Conservation (phyloP, 2,113 vertebrate species). For the Gila orcuttii region DNA sequence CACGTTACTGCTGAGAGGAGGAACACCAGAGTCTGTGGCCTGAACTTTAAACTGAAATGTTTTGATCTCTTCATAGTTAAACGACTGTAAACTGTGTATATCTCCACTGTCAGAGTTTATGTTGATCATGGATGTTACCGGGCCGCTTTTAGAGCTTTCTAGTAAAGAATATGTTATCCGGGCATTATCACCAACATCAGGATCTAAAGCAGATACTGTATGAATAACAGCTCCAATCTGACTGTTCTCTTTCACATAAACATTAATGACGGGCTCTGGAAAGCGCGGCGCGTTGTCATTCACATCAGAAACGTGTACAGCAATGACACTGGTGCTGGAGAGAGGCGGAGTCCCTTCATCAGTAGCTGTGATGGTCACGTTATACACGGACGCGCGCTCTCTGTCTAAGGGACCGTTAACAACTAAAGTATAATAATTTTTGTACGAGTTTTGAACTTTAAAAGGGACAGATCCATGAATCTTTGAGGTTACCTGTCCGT, state of each 20-base stretch:
- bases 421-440: slow-evolving; percentile 83
- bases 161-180: slow-evolving; percentile 64
- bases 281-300: slow-evolving; percentile 73
- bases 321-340: slow-evolving; percentile 61
- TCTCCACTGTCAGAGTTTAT: slow-evolving; percentile 58
- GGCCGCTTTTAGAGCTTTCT: slow-evolving; percentile 35
- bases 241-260: slow-evolving; percentile 72
- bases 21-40: slow-evolving; percentile 61
- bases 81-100: slow-evolving; percentile 54
- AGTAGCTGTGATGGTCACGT: slow-evolving; percentile 77
- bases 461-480: slow-evolving; percentile 77
- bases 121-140: slow-evolving; percentile 59
- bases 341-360: slow-evolving; percentile 78
- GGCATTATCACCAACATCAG: slow-evolving; percentile 66
- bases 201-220: slow-evolving; percentile 68
- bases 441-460: slow-evolving; percentile 83
- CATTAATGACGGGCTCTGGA: slow-evolving; percentile 50
- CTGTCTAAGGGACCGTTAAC: slow-evolving; percentile 80
- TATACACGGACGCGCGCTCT: slow-evolving; percentile 78
- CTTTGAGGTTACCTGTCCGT: slow-evolving; percentile 76
- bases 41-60: slow-evolving; percentile 59
- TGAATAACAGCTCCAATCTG: slow-evolving; percentile 63
- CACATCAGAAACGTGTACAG: slow-evolving; percentile 69
- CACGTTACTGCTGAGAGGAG: slow-evolving; percentile 56
- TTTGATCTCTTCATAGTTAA: slow-evolving; percentile 60